Base-by-base conservation (phyloP, 2,113 vertebrate genomes). In the Ailuropoda melanoleuca region DNA sequence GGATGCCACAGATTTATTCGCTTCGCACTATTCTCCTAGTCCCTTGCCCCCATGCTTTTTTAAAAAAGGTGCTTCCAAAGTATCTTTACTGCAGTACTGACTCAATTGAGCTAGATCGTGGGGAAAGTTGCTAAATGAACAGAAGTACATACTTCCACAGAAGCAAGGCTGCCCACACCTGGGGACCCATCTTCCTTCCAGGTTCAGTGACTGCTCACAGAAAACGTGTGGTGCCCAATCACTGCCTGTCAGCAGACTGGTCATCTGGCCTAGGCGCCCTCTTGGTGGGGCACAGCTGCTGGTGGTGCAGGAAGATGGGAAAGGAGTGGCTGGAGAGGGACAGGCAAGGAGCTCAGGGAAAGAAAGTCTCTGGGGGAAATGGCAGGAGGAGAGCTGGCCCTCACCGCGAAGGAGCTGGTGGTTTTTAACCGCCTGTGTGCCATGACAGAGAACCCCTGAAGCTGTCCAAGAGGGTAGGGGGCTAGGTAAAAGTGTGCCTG, bases 41-140 rank as follows among this genome's bases (percentile, higher is more conserved):
- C 23, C 19, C 9, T 72, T 6, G 13, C 7, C 55, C 18, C 15
- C 1, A n/a, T 8, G 43, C 8, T 75, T 17, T 74, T 72, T 66
- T 26, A 60, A 78, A 90, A 56, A 86, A 58, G 13, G 26, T 37
- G 21, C 70, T 94, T 66, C 37, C 34, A 29, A 90, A 94, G 81
- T 88, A 43, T 75, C 55, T 80, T 77, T 88, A 75, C 3, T 34
- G 55, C 82, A 75, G 34, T 43, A 64, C 50, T 81, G 74, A 90
- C 37, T 90, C 68, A 80, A 2, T 3, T 88, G 62, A 85, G 56
- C 23, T 34, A 68, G 68, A 55, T 10, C 50, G n/a, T n/a, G 48
- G 4, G 11, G 19, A 43, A 37, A 93, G 37, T 18, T 82, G 77
- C 85, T 85, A 48, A 88, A 53, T 89, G 56, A 85, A 53, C 15